phyloP scores from a whole-genome alignment of 2,113 vertebrate species.

The Boleophthalmus pectinirostris region DNA sequence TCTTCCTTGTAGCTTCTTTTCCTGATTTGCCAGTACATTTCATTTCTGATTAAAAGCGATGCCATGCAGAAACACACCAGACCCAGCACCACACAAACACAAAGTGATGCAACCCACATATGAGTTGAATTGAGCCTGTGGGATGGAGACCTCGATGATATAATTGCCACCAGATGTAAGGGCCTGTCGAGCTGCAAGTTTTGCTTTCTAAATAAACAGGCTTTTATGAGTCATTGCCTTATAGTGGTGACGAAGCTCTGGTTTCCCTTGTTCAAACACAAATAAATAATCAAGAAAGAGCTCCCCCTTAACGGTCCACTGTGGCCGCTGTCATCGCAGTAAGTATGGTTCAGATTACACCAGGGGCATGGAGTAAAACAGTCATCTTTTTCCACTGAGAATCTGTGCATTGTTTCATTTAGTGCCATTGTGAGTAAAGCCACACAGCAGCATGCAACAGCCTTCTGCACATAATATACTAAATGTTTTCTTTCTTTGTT shows the following conservation, averaged over 20 bases:
- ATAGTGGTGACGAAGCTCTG: constrained; percentile 67
- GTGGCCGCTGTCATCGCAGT: constrained; percentile 38
- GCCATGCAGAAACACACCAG: constrained; percentile 11
- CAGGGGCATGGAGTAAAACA: constrained; percentile 56
- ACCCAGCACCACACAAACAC: constrained; percentile 26
- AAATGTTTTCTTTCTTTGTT: constrained; percentile 7
- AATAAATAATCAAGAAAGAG: constrained; percentile 76
- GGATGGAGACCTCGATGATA: constrained; percentile 52
- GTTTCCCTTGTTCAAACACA: constrained; percentile 75
- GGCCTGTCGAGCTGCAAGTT: constrained; percentile 70
- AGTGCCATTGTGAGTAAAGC: constrained; percentile 15
- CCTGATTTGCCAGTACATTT: constrained; percentile 5
- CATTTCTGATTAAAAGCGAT: constrained; percentile 31
- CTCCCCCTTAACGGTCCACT: constrained; percentile 57
- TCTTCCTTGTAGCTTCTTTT: constrained; percentile 17
- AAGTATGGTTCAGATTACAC: constrained; percentile 71
- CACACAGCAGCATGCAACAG: constrained; percentile 12
- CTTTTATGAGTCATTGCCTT: constrained; percentile 76
- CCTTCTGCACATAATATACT: not conserved
- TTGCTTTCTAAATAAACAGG: constrained; percentile 79
- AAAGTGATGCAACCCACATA: constrained; percentile 59
- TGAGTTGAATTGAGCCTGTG: constrained; percentile 60
- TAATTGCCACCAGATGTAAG: constrained; percentile 77
- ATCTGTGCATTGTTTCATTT: constrained; percentile 21
- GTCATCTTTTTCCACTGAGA: constrained; percentile 53